These are phyloP conservation scores for Leptobrachium ailaonicum DNA, from an alignment of 2,113 vertebrate genomes.

Conservation along the genomic window DNA sequence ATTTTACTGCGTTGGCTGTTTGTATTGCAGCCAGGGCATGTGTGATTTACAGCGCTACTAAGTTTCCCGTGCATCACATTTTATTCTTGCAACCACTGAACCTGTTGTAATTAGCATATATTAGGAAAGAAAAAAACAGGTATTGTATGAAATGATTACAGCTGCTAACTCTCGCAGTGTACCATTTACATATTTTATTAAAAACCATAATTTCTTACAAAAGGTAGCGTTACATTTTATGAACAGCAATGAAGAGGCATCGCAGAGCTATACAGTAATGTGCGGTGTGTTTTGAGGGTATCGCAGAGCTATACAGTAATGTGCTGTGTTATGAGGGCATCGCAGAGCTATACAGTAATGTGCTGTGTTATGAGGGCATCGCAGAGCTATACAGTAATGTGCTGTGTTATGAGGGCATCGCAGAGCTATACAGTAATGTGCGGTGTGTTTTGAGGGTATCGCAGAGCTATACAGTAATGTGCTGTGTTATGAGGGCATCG, in stretches of 20 bases:
- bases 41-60: constrained; percentile 55
- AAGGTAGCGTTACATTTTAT: not conserved
- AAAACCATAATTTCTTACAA: constrained; percentile 49
- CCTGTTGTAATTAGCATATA: constrained; percentile 46
- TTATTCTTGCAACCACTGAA: constrained; percentile 38
- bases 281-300: too few relatives aligned
- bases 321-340: too few relatives aligned
- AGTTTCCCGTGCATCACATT: constrained; percentile 45
- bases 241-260: constrained; percentile 49
- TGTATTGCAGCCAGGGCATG: constrained; percentile 49
- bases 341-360: too few relatives aligned
- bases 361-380: too few relatives aligned
- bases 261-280: too few relatives aligned
- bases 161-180: constrained; percentile 22
- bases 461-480: too few relatives aligned
- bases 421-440: too few relatives aligned
- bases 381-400: too few relatives aligned
- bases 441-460: too few relatives aligned
- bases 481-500: too few relatives aligned
- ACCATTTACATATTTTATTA: constrained; percentile 50
- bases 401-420: too few relatives aligned
- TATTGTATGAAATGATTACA: constrained; percentile 45
- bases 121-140: constrained; percentile 39
- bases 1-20: constrained; percentile 38
- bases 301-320: too few relatives aligned